Evolutionary conservation across 2,113 vertebrate genomes (phyloP).

Genomic region (Girardinichthys multiradiatus): DNA sequence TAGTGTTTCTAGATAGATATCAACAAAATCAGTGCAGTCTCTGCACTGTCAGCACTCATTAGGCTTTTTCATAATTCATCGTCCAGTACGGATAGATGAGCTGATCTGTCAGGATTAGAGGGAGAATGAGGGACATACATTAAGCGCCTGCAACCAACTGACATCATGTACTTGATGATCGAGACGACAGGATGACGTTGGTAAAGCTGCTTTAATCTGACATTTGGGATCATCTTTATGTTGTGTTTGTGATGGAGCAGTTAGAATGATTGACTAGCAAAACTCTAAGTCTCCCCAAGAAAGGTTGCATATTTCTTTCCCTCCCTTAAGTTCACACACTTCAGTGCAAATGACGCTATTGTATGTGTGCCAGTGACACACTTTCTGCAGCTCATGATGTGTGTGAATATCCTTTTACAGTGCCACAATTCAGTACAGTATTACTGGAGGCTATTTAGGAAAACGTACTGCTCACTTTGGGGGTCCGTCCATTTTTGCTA

Average conservation of each 20-base stretch:
- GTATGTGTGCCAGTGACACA: conserved; percentile 72
- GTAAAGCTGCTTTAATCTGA: conserved; percentile 63
- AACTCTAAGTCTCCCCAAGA: conserved; percentile 14
- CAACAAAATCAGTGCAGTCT: conserved; percentile 22
- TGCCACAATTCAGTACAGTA: conserved; percentile 52
- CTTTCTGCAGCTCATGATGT: conserved; percentile 64
- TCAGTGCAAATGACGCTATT: conserved; percentile 59
- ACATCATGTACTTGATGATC: conserved; percentile 34
- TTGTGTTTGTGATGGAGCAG: conserved; percentile 24
- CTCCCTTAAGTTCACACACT: conserved; percentile 62
- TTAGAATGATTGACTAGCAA: conserved; percentile 3
- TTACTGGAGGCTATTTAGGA: conserved; percentile 63
- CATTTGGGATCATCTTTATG: conserved; percentile 34
- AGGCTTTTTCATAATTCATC: conserved; percentile 65
- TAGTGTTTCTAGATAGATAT: conserved; percentile 19
- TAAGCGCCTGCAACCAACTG: conserved; percentile 11
- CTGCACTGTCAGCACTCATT: conserved; percentile 53
- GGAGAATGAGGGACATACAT: conserved; percentile 24
- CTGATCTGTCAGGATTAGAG: conserved; percentile 60
- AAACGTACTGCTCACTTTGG: conserved; percentile 51
- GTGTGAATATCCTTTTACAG: conserved; percentile 67
- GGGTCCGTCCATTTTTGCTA: conserved; percentile 34
- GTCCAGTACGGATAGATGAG: conserved; percentile 65
- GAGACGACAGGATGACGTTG: conserved; percentile 12
- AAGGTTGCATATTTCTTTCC: conserved; percentile 20